Evolutionary conservation across 2,797 vertebrate genomes (phyloP).

Genomic region (Cryptoprocta ferox): DNA sequence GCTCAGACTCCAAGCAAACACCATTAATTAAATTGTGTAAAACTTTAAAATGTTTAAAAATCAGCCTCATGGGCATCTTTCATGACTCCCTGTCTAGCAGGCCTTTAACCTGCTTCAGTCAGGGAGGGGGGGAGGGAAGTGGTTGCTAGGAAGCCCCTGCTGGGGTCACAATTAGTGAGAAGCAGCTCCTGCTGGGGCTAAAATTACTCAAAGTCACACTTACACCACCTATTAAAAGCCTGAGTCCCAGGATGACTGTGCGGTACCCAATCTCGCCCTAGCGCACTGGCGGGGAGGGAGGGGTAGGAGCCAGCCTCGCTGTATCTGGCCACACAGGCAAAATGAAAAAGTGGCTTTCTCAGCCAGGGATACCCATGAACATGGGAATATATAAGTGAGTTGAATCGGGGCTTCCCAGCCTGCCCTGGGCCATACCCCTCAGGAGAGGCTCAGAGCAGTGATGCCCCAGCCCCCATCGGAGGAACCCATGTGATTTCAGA

Average conservation of each 20-base stretch:
- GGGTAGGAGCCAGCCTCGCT: not conserved
- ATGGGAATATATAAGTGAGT: not conserved
- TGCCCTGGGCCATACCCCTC: not conserved
- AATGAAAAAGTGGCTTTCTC: not conserved
- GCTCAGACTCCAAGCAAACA: not conserved
- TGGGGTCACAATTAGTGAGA: slow-evolving; percentile 1
- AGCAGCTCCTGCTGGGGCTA: not conserved
- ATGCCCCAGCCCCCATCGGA: not conserved
- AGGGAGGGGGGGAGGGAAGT: not conserved
- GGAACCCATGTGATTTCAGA: not conserved
- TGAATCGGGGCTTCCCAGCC: not conserved
- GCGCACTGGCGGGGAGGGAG: too few species aligned
- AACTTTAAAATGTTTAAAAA: not conserved
- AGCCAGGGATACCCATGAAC: not conserved
- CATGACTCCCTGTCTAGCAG: not conserved
- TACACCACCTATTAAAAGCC: slow-evolving; percentile 16
- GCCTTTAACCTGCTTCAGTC: not conserved
- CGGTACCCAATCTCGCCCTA: not conserved
- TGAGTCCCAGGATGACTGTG: not conserved
- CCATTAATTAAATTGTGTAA: not conserved
- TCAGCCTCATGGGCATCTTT: not conserved
- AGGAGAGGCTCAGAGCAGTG: not conserved
- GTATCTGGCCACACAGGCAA: not conserved
- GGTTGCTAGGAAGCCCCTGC: not conserved
- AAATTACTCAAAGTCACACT: slow-evolving; percentile 22